Percentiles rank a stretch among this genome's conserved stretches.
Conservation (phyloP, 2,797 vertebrate genomes). For the Mormyrus hasselquistii region DNA sequence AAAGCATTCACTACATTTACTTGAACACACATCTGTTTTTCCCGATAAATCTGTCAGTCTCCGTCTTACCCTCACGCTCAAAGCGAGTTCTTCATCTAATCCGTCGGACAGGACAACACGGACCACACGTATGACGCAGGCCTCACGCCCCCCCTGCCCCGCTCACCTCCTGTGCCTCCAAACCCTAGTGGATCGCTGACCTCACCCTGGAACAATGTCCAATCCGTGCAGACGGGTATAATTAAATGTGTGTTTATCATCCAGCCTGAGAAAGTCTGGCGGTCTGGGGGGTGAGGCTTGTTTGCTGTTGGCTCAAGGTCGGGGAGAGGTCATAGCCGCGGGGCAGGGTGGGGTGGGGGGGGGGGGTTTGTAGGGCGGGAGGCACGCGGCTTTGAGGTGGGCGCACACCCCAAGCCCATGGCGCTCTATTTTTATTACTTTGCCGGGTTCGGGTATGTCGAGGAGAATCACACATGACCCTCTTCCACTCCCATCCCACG, state of each 20-base stretch:
- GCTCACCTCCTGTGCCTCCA: slow-evolving; percentile 32
- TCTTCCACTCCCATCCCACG: neutral
- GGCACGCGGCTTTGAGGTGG: neutral
- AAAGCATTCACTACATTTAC: neutral
- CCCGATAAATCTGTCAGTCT: neutral
- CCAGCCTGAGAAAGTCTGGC: slow-evolving; percentile 62
- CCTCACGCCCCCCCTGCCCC: slow-evolving; percentile 12
- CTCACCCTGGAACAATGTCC: slow-evolving; percentile 74
- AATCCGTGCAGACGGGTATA: slow-evolving; percentile 78
- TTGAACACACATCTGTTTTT: neutral
- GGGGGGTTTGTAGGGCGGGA: slow-evolving; percentile 19
- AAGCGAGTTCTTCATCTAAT: neutral
- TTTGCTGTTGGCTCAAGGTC: slow-evolving; percentile 69
- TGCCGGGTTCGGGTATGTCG: slow-evolving; percentile 18
- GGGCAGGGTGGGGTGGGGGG: slow-evolving; percentile 20
- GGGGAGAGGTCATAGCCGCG: slow-evolving; percentile 56
- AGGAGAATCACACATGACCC: neutral
- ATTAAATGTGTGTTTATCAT: slow-evolving; percentile 79
- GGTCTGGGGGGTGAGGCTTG: slow-evolving; percentile 59
- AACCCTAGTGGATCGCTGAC: slow-evolving; percentile 53
- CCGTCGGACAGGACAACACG: neutral
- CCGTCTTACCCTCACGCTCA: neutral
- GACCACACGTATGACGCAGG: neutral
- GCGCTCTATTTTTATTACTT: slow-evolving; percentile 36
- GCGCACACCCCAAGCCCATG: slow-evolving; percentile 32